Evolutionary conservation across 23 tunicate species (phyloP).

Genomic region (Corella eumyota): DNA sequence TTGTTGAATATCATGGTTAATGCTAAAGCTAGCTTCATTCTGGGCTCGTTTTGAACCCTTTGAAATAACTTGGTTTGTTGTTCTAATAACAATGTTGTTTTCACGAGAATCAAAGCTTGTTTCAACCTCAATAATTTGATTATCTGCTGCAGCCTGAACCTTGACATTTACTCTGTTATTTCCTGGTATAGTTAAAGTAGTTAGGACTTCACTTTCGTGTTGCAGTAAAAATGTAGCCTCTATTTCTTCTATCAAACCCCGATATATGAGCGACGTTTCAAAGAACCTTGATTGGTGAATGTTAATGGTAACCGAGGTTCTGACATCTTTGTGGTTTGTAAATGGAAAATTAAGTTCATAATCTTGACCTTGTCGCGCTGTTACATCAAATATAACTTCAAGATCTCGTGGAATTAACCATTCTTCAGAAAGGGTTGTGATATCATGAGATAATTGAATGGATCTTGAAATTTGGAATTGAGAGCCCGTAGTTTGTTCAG

Average conservation of each 20-base stretch:
- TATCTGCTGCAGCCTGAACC: not conserved
- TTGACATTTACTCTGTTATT: not conserved
- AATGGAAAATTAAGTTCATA: too few relatives aligned
- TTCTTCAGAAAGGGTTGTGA: not conserved
- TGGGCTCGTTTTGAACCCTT: slow-evolving; percentile 12
- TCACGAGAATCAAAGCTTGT: not conserved
- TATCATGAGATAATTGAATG: slow-evolving; percentile 7
- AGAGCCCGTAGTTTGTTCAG: not conserved
- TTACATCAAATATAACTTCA: not conserved
- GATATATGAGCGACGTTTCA: not conserved
- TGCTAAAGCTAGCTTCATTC: slow-evolving; percentile 3
- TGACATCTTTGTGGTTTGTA: not conserved
- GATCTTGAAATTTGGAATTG: slow-evolving; percentile 3
- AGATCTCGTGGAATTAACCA: slow-evolving; percentile 1
- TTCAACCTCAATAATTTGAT: slow-evolving; percentile 5
- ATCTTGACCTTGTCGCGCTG: too few relatives aligned
- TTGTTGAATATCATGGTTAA: not conserved
- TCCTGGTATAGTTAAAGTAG: not conserved
- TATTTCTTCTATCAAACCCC: not conserved
- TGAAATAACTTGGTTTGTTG: slow-evolving; percentile 9
- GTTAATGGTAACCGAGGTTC: slow-evolving; percentile 3
- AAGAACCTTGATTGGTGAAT: slow-evolving; percentile 1
- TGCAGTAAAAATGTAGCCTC: not conserved
- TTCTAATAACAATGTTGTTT: not conserved
- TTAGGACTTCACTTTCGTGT: not conserved